phyloP scores from a whole-genome alignment of 2,888 invertebrate species.

The Cyclophora punctaria region DNA sequence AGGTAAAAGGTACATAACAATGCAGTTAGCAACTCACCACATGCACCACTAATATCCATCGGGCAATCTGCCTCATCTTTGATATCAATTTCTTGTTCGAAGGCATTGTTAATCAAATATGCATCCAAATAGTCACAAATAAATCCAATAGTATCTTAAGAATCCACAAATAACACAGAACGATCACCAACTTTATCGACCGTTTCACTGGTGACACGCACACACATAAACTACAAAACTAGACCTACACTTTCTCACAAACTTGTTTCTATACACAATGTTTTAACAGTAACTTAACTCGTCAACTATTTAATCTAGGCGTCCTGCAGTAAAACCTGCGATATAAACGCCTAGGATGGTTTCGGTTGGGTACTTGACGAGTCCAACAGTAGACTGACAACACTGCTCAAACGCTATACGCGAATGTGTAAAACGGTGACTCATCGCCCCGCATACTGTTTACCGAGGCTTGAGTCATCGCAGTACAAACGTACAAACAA shows the following conservation, averaged over 20 bases:
- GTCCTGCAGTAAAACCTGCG: conserved; percentile 63
- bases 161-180: conserved; percentile 65
- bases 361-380: conserved; percentile 62
- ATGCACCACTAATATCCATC: conserved; percentile 67
- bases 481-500: conserved; percentile 41
- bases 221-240: conserved; percentile 54
- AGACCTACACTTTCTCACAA: conserved; percentile 67
- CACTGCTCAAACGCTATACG: conserved; percentile 73
- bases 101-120: conserved; percentile 52
- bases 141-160: conserved; percentile 45
- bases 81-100: conserved; percentile 65
- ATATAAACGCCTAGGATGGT: conserved; percentile 61
- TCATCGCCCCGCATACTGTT: conserved; percentile 76
- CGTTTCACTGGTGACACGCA: conserved; percentile 70
- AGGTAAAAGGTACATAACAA: conserved; percentile 4
- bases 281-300: conserved; percentile 45
- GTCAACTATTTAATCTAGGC: conserved; percentile 47
- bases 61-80: conserved; percentile 63
- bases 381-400: conserved; percentile 73
- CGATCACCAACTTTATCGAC: conserved; percentile 66
- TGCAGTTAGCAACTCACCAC: conserved; percentile 52
- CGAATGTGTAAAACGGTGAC: conserved; percentile 76
- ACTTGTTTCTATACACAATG: conserved; percentile 52
- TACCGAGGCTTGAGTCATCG: conserved; percentile 75
- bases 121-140: conserved; percentile 34